Evolutionary conservation across 1,140 invertebrate genomes (phyloP), one percentile per base, ranked within the genome.

Genomic region (Apis dorsata): DNA sequence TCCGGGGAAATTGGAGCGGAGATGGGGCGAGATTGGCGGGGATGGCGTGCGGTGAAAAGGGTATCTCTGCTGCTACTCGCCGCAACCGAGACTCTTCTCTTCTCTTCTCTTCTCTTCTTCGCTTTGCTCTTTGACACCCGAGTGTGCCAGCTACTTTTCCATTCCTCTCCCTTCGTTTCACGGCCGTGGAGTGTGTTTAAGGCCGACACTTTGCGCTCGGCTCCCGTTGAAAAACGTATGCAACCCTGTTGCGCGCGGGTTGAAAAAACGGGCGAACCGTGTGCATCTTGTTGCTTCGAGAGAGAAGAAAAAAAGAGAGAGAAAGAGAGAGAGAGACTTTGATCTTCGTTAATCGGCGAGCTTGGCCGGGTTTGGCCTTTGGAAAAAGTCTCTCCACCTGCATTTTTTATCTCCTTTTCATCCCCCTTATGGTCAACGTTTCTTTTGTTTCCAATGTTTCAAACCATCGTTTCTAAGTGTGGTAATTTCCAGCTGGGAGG

Each of bases 1-100:
- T 88, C 87, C 86, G 83, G 66, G 75, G 79, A 88, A 88, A 88
- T 88, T 88, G 87, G 86, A 88, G 88, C 86, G 86, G 86, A 85
- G 86, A 88, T 88, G 80, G 85, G 74, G 81, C 57, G 83, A 76
- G 72, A 72, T 86, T 79, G 70, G 60, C 55, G 78, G 66, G 81
- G 53, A 13, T 13, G 53, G 65, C 44, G 85, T 44, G 75, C 24
- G 68, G 74, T 84, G 81, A 85, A 89, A 85, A 88, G 88, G 51
- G 34, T 44, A 44, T 44, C 34, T 44, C 4, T 7, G 4, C 34
- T 44, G 34, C 34, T 44, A 44, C 34, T 44, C 63, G 69, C n/a
- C 53, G 72, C 28, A 17, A 44, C 44, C 28, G 57, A 63, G 81
- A 28, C 66, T 24, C 34, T 44, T 4, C 34, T 4, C 34, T 34